Base-by-base conservation (phyloP, 92 coral and sea anemone species). In the Metridium senile region DNA sequence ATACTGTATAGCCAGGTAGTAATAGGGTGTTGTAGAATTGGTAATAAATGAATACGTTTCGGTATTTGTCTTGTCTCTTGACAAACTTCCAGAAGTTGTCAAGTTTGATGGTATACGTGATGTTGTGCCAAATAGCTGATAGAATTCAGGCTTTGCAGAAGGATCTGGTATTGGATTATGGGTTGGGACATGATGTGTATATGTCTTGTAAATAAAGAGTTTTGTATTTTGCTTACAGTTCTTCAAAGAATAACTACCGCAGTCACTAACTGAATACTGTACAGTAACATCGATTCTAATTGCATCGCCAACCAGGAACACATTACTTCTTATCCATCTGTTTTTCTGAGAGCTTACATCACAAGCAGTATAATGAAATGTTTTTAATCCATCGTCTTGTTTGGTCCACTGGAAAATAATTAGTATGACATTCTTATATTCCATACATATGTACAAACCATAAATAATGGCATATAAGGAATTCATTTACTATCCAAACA, bases 1-100 rank as follows among this genome's bases (percentile, higher is more conserved):
- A 53, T 80, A 88, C 11, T 76, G 89, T 39, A 90, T 56, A 9
- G 88, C 91, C 54, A 90, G 46, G 72, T 75, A 83, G 10, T 83
- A 78, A 17, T 70, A 25, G 32, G 85, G 75, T 22, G 82, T 69
- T 26, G 75, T 30, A 66, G 75, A 58, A 22, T 71, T 59, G 28
- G 86, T 58, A 19, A 72, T 25, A 21, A 89, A 66, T 0, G 86
- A 62, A 25, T 76, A 33, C n/a, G 25, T 28, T 13, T 59, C 78
- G 26, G 43, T n/a, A 17, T 33, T 65, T 49, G 59, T 56, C 34
- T 4, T 30, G 39, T 34, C 11, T 33, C 22, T 52, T 22, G 59
- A 54, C 47, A 51, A 47, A 7, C 10, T 9, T 31, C 66, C 65
- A 33, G 33, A 54, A 21, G 59, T 27, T 30, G 71, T 35, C 57